Conservation (phyloP, 2,888 invertebrate genomes). For the Amiota mariae region DNA sequence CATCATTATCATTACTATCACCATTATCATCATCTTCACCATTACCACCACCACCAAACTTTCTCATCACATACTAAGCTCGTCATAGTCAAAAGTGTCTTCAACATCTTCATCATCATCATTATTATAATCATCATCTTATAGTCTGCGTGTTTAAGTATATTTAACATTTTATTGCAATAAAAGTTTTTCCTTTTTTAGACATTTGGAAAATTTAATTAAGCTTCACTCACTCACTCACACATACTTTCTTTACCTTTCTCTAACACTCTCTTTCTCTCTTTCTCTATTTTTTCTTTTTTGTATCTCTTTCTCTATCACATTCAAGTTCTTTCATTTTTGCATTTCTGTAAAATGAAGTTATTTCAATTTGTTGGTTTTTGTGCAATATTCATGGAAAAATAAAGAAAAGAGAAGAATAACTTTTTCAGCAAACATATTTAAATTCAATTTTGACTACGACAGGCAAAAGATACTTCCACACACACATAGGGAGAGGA, state of each 20-base stretch:
- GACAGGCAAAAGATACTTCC: background rate
- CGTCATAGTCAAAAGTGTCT: too few relatives aligned
- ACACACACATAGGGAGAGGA: too few relatives aligned
- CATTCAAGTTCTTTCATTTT: background rate
- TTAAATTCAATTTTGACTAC: conserved; percentile 12
- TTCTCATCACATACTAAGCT: too few relatives aligned
- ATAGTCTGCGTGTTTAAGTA: background rate
- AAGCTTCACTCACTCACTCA: too few relatives aligned
- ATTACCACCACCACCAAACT: background rate
- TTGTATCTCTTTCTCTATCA: too few relatives aligned
- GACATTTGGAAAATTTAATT: too few relatives aligned
- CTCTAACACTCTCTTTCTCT: too few relatives aligned
- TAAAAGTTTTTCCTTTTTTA: background rate
- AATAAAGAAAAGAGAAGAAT: background rate
- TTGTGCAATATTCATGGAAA: background rate
- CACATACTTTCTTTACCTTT: too few relatives aligned
- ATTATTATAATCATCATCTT: background rate
- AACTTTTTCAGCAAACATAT: background rate
- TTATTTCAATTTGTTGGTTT: conserved; percentile 8
- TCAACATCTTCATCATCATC: background rate
- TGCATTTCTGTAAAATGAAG: background rate
- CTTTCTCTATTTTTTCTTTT: too few relatives aligned
- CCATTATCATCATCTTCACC: background rate
- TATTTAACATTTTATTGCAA: conserved; percentile 6
- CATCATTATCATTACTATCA: background rate